Percentiles rank a stretch among this genome's conserved stretches.
These are phyloP conservation scores for Ephestia elutella DNA, from an alignment of 1,140 invertebrate genomes.

Conservation along the genomic window DNA sequence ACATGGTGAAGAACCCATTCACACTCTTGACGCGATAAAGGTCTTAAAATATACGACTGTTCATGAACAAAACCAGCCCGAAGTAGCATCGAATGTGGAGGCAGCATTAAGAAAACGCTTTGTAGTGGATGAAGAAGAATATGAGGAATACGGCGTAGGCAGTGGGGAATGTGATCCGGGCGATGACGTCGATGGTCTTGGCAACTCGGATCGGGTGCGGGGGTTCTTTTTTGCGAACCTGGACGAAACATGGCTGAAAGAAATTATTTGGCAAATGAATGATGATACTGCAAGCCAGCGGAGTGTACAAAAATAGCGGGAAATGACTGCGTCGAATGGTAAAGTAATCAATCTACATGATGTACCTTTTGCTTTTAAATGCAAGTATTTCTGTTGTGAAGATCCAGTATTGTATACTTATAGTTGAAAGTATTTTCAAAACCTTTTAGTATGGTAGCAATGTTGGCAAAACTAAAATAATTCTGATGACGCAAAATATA, in stretches of 20 bases:
- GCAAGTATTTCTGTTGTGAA: not conserved
- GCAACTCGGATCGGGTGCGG: constrained; percentile 93
- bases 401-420: not conserved
- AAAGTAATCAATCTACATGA: no score
- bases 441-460: no score
- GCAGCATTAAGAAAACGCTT: constrained; percentile 79
- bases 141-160: constrained; percentile 94
- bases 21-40: constrained; percentile 22
- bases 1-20: constrained; percentile 34
- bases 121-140: constrained; percentile 95
- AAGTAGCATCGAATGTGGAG: constrained; percentile 33
- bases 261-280: constrained; percentile 65
- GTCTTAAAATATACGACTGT: constrained; percentile 36
- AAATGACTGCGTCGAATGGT: no score
- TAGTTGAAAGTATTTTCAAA: no score
- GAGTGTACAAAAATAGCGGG: constrained; percentile 15
- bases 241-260: constrained; percentile 80
- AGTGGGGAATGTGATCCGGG: constrained; percentile 92
- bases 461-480: not conserved
- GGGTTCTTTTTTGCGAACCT: constrained; percentile 90
- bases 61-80: constrained; percentile 44
- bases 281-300: constrained; percentile 41
- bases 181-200: constrained; percentile 95
- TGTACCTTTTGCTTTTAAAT: no score
- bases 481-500: no score